Conservation (phyloP, 1,140 invertebrate genomes). For the Sarcophaga peregrina region DNA sequence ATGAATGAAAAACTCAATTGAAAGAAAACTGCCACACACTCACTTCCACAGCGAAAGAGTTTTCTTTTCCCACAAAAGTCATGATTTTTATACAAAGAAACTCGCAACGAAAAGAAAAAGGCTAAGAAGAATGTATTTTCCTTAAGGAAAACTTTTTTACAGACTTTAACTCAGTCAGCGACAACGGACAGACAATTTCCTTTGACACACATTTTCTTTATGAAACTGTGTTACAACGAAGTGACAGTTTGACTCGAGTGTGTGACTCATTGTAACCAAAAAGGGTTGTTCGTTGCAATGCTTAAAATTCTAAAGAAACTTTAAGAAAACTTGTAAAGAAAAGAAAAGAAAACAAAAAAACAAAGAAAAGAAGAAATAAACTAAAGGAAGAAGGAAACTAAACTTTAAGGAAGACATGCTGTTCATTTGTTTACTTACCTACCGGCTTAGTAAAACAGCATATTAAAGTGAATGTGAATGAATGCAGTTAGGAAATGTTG, state of each 20-base stretch:
- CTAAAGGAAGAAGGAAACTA: background rate
- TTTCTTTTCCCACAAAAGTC: background rate
- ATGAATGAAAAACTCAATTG: background rate
- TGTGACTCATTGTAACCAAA: background rate
- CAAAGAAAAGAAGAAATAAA: too few relatives aligned
- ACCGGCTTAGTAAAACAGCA: too few relatives aligned
- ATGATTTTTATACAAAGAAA: background rate
- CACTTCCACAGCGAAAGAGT: too few relatives aligned
- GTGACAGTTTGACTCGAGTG: background rate
- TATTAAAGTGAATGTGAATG: too few relatives aligned
- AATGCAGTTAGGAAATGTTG: too few relatives aligned
- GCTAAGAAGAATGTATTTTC: background rate
- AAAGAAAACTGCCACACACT: too few relatives aligned
- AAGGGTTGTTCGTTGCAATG: background rate
- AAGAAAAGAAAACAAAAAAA: background rate
- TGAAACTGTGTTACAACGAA: background rate
- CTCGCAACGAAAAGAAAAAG: background rate
- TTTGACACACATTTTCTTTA: background rate
- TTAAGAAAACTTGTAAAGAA: background rate
- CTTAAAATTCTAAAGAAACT: too few relatives aligned
- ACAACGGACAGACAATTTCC: background rate
- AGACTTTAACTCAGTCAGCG: background rate
- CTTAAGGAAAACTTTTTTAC: background rate
- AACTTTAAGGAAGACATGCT: background rate
- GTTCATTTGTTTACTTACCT: background rate